Evolutionary conservation across 2,888 invertebrate genomes (phyloP), one percentile per base, ranked within the genome.

Genomic region (Epinotia demarniana): DNA sequence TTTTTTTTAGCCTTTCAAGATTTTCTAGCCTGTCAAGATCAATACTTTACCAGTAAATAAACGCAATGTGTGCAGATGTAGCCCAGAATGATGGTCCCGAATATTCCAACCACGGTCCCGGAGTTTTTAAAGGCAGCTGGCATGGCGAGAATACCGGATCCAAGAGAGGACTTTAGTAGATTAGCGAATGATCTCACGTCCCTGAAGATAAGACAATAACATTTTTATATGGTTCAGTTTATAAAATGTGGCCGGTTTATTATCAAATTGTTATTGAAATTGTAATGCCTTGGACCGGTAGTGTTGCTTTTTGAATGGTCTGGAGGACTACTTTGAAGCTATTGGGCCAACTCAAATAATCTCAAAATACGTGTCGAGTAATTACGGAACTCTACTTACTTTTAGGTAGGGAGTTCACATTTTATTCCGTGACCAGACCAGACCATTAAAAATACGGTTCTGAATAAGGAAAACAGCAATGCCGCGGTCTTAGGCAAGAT

Each of bases 31-130:
- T 13, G 12, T 13, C 46, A 46, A 43, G 1, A 43, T 8, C 3
- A 46, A 49, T 49, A 27, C 0, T 33, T 96, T 92, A 99, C 98
- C 95, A 99, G 93, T 85, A 98, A 95, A 89, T 98, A 98, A 83
- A 99, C 99, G 89, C 99, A 99, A 91, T 99, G 98, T 33, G 98
- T 97, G 89, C 98, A 98, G 73, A 99, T 95, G 77, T 97, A 93
- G 77, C 99, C 99, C 78, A 99, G 96, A 57, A 98, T 86, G 27
- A 98, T 93, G 1, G 98, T 96, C 13, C 97, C 97, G 67, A 97
- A 89, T 72, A 97, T 94, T 39, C 98, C 98, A 78, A 98, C 96
- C 76, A 97, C 85, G 0, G 98, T 93, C 3, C 99, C 99, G 33
- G 98, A 96, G 90, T 98, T 97, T 84, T 96, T 96, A 84, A 99